Base-by-base conservation (phyloP, 1,140 invertebrate genomes). In the Bombus waltoni region DNA sequence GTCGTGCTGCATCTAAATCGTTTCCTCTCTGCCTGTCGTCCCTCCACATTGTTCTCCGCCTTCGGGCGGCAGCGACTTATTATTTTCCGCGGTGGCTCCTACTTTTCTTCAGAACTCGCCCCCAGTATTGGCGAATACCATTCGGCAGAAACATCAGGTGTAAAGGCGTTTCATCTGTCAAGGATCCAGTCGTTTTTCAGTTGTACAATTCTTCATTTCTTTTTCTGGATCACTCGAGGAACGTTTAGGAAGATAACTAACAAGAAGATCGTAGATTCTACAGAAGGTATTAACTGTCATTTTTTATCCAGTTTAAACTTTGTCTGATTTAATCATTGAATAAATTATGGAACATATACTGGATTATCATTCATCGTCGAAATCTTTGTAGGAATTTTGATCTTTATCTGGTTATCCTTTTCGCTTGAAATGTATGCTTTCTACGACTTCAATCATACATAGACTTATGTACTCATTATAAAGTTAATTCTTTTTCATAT, bases 1-100 rank as follows among this genome's bases (percentile, higher is more conserved):
- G 77, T 83, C 90, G 84, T 85, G 71, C 83, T 81, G 90, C 90
- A 88, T 91, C 88, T 90, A 90, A 90, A 89, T 91, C 86, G 77
- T 89, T 88, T 87, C 40, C 57, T 83, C 81, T 81, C 38, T 70
- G 70, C 38, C 73, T 32, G 40, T 73, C 62, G 74, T 38, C 72
- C 38, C 28, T 74, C 22, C 13, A 5, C 70, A 62, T 79, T 75
- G 59, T 76, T 71, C 75, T 74, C 1, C 22, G 40, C 32, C 57
- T 72, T 70, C 73, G 35, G 53, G 11, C 59, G 42, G 32, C 32
- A 42, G 28, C 47, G 78, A 80, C 66, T 88, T 88, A 78, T 86
- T 82, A 76, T 81, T 80, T 79, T 70, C 47, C 59, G 11, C 38
- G 13, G 18, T 73, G 22, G 5, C 11, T 59, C 25, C 9, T 28